These are phyloP conservation scores for Coptotermes formosanus DNA, from an alignment of 1,140 invertebrate genomes.

Conservation along the genomic window DNA sequence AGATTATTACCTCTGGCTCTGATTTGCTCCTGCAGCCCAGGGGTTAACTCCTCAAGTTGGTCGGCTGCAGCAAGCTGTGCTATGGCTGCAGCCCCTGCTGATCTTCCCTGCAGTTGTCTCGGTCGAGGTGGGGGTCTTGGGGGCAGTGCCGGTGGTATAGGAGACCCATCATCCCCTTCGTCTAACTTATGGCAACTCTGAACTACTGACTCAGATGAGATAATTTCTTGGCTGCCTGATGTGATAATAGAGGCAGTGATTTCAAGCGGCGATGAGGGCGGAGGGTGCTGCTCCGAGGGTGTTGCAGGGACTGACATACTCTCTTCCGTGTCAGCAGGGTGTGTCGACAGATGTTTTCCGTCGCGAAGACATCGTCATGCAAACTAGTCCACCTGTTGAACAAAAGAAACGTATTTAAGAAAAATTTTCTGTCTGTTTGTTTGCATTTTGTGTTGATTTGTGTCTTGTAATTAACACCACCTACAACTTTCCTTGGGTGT, in stretches of 20 bases:
- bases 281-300: neutral
- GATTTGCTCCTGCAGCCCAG: neutral
- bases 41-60: neutral
- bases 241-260: slow-evolving; percentile 5
- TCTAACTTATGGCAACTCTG: slow-evolving; percentile 21
- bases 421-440: no score
- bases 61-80: neutral
- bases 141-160: neutral
- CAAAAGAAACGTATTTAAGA: neutral
- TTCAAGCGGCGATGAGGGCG: neutral
- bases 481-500: no score
- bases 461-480: no score
- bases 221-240: neutral
- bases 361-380: neutral
- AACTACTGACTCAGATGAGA: neutral
- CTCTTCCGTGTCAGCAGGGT: neutral
- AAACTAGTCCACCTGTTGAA: neutral
- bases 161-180: neutral
- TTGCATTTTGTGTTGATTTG: no score
- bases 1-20: neutral
- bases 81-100: slow-evolving; percentile 1
- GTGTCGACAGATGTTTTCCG: neutral
- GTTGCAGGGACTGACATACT: neutral
- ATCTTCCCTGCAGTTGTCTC: neutral
- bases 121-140: slow-evolving; percentile 22